Base-by-base conservation (phyloP, 1,140 invertebrate species). In the Zophobas morio region DNA sequence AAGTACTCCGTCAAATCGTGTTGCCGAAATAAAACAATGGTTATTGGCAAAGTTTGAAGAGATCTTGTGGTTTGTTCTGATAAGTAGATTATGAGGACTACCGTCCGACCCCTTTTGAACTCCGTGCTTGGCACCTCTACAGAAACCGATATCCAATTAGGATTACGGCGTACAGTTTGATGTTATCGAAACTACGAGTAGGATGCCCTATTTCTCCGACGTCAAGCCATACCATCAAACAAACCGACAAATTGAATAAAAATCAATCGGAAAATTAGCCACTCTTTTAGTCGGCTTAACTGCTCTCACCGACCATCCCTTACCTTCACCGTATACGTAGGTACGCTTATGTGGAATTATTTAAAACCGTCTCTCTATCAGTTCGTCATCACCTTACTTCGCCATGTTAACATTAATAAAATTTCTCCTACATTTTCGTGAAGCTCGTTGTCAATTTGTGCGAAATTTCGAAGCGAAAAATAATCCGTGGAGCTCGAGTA, bases 141-240 rank as follows among this genome's bases (percentile, higher is more conserved):
- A 74, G 77, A 71, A 81, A 75, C 77, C 77, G 75, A 81, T 79
- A 79, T 81, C 78, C 78, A 81, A 81, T 81, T 81, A 81, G 79
- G 75, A 79, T 81, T 79, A 78, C 77, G 70, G 53, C 75, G 72
- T 54, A 54, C 56, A 74, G 79, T 78, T 76, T 75, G 78, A 79
- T 79, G 76, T 75, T 79, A 81, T 81, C 79, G 74, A 81, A 72
- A 76, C 74, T 75, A 75, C 74, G 37, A 53, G 70, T 72, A 51
- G 35, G 47, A 75, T 75, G 54, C 51, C 74, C 74, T 75, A 75
- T 75, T 60, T 75, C 74, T 54, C 37, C 42, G 51, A 75, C 54
- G 42, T 75, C 46, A 60, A 42, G 36, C 46, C 57, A 57, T 60
- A 37, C 74, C 51, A 39, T 56, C 71, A 73, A 46, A 73, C 71